Conservation (phyloP, 2,797 vertebrate species). For the Thaleichthys pacificus region DNA sequence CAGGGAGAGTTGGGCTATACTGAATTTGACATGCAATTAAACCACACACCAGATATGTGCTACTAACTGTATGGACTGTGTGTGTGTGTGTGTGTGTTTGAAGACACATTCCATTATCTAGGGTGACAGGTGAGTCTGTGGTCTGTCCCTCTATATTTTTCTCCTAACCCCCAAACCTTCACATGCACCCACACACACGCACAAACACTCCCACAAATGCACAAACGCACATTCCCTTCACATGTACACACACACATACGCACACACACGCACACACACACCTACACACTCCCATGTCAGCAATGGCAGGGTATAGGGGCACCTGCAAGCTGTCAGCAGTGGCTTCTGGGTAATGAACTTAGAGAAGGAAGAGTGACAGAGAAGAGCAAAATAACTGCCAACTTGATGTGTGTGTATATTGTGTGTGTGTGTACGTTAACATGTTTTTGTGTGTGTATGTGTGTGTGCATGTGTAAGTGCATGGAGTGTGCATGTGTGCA, state of each 20-base stretch:
- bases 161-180: not conserved
- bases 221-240: not conserved
- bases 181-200: not conserved
- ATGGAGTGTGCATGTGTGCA: not conserved
- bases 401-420: not conserved
- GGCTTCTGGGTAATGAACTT: not conserved
- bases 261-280: not conserved
- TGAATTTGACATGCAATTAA: slow-evolving; percentile 59
- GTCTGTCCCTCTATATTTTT: slow-evolving; percentile 1
- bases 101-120: slow-evolving; percentile 30
- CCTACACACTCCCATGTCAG: not conserved
- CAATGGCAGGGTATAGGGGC: not conserved
- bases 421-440: too few relatives aligned
- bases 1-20: slow-evolving; percentile 37
- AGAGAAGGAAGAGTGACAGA: slow-evolving; percentile 3
- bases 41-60: slow-evolving; percentile 46
- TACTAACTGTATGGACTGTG: not conserved
- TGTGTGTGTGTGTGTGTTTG: slow-evolving; percentile 1
- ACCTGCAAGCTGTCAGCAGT: slow-evolving; percentile 6
- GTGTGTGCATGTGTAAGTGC: not conserved
- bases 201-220: not conserved
- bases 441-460: slow-evolving; percentile 1
- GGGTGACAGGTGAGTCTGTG: slow-evolving; percentile 17
- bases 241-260: not conserved
- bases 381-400: not conserved